phyloP scores from a whole-genome alignment of 2,888 invertebrate species.

The Leptarthrus brevirostris region DNA sequence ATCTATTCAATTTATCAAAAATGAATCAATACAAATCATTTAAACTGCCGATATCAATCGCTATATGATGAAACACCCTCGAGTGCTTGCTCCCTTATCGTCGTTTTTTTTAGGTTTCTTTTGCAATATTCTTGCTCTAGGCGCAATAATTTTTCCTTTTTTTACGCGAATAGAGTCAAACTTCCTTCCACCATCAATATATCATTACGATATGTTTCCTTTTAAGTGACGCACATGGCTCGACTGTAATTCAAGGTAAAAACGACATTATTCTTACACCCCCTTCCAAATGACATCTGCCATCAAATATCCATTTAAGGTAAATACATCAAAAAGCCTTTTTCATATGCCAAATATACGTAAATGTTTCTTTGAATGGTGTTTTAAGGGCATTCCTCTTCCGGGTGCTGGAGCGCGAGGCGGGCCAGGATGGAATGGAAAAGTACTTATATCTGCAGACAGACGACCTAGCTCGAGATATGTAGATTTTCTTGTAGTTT shows the following conservation, averaged over 20 bases:
- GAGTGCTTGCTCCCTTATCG: conserved; percentile 5
- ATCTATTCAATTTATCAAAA: too few relatives aligned
- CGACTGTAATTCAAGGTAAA: conserved; percentile 35
- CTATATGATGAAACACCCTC: neutral
- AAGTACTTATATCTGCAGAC: conserved; percentile 36
- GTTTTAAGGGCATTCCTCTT: conserved; percentile 39
- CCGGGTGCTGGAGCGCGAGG: conserved; percentile 7
- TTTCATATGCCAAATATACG: conserved; percentile 45
- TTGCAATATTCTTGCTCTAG: conserved; percentile 17
- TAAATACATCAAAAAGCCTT: conserved; percentile 51
- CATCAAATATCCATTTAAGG: conserved; percentile 55
- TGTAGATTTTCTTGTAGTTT: conserved; percentile 38
- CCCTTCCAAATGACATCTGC: conserved; percentile 54
- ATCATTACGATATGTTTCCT: conserved; percentile 52
- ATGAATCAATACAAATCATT: neutral
- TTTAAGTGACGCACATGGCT: conserved; percentile 51
- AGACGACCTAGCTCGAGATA: conserved; percentile 31
- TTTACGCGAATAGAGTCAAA: conserved; percentile 21
- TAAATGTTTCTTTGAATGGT: conserved; percentile 50
- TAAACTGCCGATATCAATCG: conserved; percentile 23
- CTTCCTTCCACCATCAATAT: conserved; percentile 49
- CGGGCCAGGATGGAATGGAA: neutral
- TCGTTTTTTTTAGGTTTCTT: neutral
- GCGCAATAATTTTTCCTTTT: conserved; percentile 16
- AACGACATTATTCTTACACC: conserved; percentile 39